Evolutionary conservation across 2,888 invertebrate genomes (phyloP), one percentile per base, ranked within the genome.

Genomic region (Brachylomia viminalis): DNA sequence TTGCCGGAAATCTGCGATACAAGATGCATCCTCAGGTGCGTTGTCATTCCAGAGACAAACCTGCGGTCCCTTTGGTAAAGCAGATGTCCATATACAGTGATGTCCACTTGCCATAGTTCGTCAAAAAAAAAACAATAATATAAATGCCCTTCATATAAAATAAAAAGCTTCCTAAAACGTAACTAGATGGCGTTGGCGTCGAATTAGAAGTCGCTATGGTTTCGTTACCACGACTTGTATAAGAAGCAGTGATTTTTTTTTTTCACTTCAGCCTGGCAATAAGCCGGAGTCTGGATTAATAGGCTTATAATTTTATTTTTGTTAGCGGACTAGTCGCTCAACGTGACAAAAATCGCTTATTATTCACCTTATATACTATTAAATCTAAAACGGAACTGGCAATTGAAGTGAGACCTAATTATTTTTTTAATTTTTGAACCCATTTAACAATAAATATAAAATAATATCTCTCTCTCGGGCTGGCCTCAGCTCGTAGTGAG

Each of bases 251-350:
- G 10, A 30, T 0, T 0, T 0, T 0, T 0, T 8, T 2, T 0
- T 5, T 3, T 6, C n/a, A 38, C 0, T 0, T 0, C 1, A 2
- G 42, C 30, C 49, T 58, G 59, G 59, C 75, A 42, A 45, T n/a
- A 75, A 75, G 49, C 74, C 61, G 75, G 61, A 75, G 75, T 75
- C 74, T 52, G 74, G 59, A 75, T 66, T 75, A 45, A 74, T 75
- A 61, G 59, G 74, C 49, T 74, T 45, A 45, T 49, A 75, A 45
- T 30, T 4, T 0, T 27, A 75, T 75, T 75, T 74, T 75, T 75
- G 74, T 8, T 23, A 61, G 74, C 58, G 74, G 49, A 20, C 7
- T 27, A 0, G 58, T 74, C 58, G 49, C 45, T 0, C 0, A 2
- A 0, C 0, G 47, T 75, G 58, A 49, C 38, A 1, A 2, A 23